Base-by-base conservation (phyloP, 2,113 vertebrate species). In the Pan paniscus region DNA sequence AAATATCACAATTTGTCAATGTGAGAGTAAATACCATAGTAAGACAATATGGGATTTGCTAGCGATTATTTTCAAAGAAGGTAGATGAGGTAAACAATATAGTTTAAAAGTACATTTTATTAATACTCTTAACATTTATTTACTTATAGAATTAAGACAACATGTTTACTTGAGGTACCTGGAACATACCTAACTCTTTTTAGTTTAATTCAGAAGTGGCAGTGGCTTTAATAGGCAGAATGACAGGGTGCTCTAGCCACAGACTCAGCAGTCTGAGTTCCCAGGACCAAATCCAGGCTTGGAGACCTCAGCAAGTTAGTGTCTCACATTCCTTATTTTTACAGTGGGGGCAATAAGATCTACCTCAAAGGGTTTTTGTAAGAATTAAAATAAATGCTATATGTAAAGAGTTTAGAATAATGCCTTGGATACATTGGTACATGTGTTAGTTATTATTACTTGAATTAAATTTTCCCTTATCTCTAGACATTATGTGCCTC, bases 1-100 rank as follows among this genome's bases (percentile, higher is more conserved):
- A 94, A 90, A 79, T 23, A 90, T 16, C 35, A 87, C 30, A 96
- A 32, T 88, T 94, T 92, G 68, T 50, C 50, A 83, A 35, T 23
- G 25, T 78, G 50, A 93, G 2, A 64, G 32, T 46, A 94, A 96
- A 85, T 73, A 78, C 80, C 22, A 89, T 16, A 64, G 43, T 72
- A 85, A 85, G 38, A 75, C 85, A 92, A 64, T 10, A 32, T 8
- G 7, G 40, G 22, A 25, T 95, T 83, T 82, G 25, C 13, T 64
- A 67, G 72, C 20, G 46, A 40, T 55, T 61, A 82, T 70, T 83
- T 87, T 82, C 89, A 91, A 90, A 68, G 40, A 93, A 75, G 7
- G 48, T 25, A 73, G 52, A 67, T 35, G 57, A n/a, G 40, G 46
- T 67, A 92, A 96, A 92, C 43, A 89, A 64, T 11, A n/a, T 40